phyloP scores from a whole-genome alignment of 2,797 vertebrate genomes.

The Trachops cirrhosus region DNA sequence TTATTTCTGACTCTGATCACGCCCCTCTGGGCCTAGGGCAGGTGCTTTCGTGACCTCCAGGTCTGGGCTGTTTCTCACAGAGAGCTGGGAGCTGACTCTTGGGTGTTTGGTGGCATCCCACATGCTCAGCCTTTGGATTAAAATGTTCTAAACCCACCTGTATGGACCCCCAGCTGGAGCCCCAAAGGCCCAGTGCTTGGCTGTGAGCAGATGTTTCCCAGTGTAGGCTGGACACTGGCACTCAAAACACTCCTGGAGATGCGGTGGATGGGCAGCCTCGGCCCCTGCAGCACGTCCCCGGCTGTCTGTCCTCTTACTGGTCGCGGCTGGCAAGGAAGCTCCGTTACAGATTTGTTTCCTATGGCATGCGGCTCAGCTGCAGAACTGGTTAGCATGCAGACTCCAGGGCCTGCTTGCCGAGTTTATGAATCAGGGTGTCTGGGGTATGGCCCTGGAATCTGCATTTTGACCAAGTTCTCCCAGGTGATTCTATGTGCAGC shows the following conservation, averaged over 20 bases:
- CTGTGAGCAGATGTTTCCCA: neutral
- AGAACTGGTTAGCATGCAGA: neutral
- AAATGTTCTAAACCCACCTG: slow-evolving; percentile 48
- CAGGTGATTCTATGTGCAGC: neutral
- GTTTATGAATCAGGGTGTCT: neutral
- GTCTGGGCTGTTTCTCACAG: neutral
- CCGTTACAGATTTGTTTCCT: neutral
- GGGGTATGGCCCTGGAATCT: neutral
- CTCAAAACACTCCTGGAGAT: neutral
- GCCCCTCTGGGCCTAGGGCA: neutral
- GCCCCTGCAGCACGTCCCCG: accelerated
- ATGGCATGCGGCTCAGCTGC: neutral
- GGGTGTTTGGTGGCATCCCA: neutral
- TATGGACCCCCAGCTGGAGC: slow-evolving; percentile 19
- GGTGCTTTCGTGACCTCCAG: neutral
- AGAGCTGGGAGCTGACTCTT: neutral
- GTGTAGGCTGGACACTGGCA: neutral
- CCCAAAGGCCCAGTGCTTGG: neutral
- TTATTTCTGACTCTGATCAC: neutral
- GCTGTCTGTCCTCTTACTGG: neutral
- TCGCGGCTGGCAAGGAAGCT: neutral
- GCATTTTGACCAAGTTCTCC: neutral
- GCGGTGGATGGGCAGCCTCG: neutral
- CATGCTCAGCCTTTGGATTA: slow-evolving; percentile 42
- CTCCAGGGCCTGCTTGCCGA: neutral